Percentiles rank a stretch among this genome's conserved stretches.
Conservation (phyloP, 2,113 vertebrate genomes). For the Planiliza haematocheilus region DNA sequence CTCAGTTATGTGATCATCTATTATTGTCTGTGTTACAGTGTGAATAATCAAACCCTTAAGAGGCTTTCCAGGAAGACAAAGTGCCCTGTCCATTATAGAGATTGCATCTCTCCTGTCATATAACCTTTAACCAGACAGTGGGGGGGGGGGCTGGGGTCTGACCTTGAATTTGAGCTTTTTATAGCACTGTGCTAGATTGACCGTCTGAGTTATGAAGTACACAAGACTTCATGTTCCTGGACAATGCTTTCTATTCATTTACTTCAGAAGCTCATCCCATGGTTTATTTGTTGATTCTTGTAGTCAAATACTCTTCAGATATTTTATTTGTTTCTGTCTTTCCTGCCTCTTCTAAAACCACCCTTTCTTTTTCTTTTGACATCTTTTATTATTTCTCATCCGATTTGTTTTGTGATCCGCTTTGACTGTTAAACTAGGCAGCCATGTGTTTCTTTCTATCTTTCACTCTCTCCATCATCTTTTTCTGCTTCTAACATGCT, state of each 20-base stretch:
- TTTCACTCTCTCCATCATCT: neutral
- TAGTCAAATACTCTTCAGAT: neutral
- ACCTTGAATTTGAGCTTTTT: conserved; percentile 57
- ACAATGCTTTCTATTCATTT: conserved; percentile 10
- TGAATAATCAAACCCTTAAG: conserved; percentile 24
- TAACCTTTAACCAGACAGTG: conserved; percentile 42
- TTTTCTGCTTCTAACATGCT: neutral
- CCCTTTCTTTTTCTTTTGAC: rapidly evolving
- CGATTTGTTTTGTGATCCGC: no score
- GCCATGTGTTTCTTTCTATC: neutral
- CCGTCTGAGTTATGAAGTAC: conserved; percentile 18
- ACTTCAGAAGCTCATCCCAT: neutral
- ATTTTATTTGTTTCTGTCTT: rapidly evolving
- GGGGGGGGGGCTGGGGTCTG: conserved; percentile 27
- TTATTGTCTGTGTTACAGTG: conserved; percentile 5
- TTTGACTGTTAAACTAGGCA: neutral
- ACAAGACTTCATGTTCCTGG: conserved; percentile 10
- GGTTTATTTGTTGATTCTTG: conserved; percentile 8
- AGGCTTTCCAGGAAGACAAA: conserved; percentile 34
- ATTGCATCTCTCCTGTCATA: conserved; percentile 24
- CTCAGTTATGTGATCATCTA: neutral
- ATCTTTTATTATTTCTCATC: conserved; percentile 6
- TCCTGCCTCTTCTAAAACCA: neutral
- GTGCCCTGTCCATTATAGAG: conserved; percentile 26
- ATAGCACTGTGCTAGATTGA: conserved; percentile 19